Conservation (phyloP, 2,113 vertebrate species). For the Sardina pilchardus region DNA sequence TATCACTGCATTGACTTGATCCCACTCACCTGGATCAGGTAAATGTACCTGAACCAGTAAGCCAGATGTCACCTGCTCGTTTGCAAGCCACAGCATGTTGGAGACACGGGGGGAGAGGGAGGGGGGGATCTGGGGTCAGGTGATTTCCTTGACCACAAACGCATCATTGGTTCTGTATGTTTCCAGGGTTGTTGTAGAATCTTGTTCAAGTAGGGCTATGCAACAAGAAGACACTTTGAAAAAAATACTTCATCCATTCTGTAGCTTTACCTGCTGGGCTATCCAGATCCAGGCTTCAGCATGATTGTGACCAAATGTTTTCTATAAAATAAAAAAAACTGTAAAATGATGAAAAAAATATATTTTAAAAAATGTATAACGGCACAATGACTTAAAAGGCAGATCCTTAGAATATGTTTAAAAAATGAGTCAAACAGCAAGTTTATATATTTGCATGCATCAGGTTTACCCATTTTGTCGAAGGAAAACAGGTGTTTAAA, state of each 20-base stretch:
- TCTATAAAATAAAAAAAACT: slow-evolving; percentile 64
- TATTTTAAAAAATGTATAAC: slow-evolving; percentile 64
- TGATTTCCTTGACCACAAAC: slow-evolving; percentile 26
- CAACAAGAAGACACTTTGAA: slow-evolving; percentile 80
- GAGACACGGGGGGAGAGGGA: not conserved
- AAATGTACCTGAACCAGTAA: not conserved
- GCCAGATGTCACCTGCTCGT: not conserved
- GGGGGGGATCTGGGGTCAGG: not conserved
- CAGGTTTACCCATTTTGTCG: slow-evolving; percentile 60
- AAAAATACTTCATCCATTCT: slow-evolving; percentile 65
- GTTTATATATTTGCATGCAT: slow-evolving; percentile 73
- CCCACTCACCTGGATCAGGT: slow-evolving; percentile 4
- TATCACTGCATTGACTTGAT: not conserved
- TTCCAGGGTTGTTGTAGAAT: slow-evolving; percentile 40
- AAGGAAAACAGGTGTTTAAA: slow-evolving; percentile 40
- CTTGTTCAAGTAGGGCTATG: slow-evolving; percentile 80
- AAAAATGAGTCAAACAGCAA: slow-evolving; percentile 52
- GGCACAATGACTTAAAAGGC: slow-evolving; percentile 66
- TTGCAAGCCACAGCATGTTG: slow-evolving; percentile 9
- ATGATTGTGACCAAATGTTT: slow-evolving; percentile 92
- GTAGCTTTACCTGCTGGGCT: slow-evolving; percentile 80
- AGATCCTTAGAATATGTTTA: slow-evolving; percentile 52
- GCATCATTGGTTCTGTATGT: slow-evolving; percentile 44
- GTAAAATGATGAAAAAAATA: slow-evolving; percentile 45
- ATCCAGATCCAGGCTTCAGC: slow-evolving; percentile 80